Percentiles rank a stretch among this genome's conserved stretches.
These are phyloP conservation scores for Zoanthus sansibaricus DNA, from an alignment of 92 coral and sea anemone genomes.

Conservation along the genomic window DNA sequence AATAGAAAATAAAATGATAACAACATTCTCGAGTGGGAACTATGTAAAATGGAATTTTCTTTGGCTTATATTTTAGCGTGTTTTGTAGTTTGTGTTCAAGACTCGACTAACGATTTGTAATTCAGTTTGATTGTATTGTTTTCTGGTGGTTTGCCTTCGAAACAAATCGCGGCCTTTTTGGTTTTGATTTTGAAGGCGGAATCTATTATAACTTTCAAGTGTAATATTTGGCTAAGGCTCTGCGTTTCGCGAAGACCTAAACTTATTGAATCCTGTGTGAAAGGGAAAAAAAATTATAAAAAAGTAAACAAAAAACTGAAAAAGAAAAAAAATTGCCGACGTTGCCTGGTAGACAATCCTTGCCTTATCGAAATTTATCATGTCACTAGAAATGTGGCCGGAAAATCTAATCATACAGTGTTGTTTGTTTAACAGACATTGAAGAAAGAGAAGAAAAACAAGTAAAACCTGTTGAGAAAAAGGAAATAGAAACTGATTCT, in stretches of 20 bases:
- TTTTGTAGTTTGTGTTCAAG: background rate
- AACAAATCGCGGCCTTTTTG: background rate
- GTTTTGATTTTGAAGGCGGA: background rate
- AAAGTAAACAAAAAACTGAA: background rate
- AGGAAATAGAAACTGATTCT: slow-evolving; percentile 25
- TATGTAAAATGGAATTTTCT: slow-evolving; percentile 7
- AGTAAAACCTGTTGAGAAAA: slow-evolving; percentile 54
- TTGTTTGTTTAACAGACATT: slow-evolving; percentile 61
- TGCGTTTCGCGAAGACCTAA: background rate
- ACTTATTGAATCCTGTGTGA: background rate
- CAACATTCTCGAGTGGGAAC: slow-evolving; percentile 21
- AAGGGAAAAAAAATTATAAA: background rate
- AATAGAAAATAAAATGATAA: slow-evolving; percentile 32
- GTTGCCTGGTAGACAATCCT: slow-evolving; percentile 11
- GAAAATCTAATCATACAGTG: slow-evolving; percentile 32
- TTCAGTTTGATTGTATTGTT: background rate
- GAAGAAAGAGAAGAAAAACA: slow-evolving; percentile 66
- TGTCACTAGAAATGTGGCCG: slow-evolving; percentile 34
- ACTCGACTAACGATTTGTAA: slow-evolving; percentile 1
- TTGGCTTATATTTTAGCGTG: background rate
- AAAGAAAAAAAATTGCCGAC: background rate
- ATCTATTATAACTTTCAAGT: slow-evolving; percentile 11
- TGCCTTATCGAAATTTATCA: slow-evolving; percentile 11
- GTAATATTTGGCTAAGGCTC: slow-evolving; percentile 17
- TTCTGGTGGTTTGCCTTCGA: background rate